Evolutionary conservation across 1,140 invertebrate species (phyloP), one percentile per base, ranked within the genome.

Genomic region (Asbolus verrucosus): DNA sequence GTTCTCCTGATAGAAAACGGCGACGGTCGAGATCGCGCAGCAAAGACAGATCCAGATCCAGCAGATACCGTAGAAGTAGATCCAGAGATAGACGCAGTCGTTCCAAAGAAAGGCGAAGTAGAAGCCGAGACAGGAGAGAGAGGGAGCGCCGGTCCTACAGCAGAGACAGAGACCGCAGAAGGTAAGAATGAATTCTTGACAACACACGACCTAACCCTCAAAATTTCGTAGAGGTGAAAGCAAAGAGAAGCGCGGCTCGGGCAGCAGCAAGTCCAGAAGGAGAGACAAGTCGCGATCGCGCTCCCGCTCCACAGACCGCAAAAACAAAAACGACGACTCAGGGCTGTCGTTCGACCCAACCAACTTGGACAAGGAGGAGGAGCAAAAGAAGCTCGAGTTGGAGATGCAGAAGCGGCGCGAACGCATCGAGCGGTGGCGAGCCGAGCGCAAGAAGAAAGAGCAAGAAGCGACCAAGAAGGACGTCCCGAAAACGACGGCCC

Each of bases 331-430:
- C 69, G 87, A 89, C 68, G 82, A 85, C 73, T 81, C 83, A 18
- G 75, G 73, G 3, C 68, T 80, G 24, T 61, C 75, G 1, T 93
- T 91, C 81, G 89, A 92, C 78, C 88, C 89, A 31, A 88, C 90
- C 30, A 89, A 89, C 81, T 84, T 89, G 72, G 91, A 93, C 76
- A 93, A 92, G 33, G 92, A 94, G 82, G 92, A 93, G 79, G 92
- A 94, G 76, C 94, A 98, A 79, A 93, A 90, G 71, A 88, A 93
- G 30, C 82, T 99, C 9, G 97, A 99, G 80, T 83, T 92, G 11
- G 96, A 98, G 85, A 99, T 98, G 96, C 94, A 96, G 78, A 98
- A 97, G 81, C 85, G 97, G 24, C 83, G 96, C 16, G 96, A 99
- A 78, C 87, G 94, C 21, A 96, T 97, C 63, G 96, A 98, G 83